A percentile compares a stretch with the other conserved stretches of the same genome.
Conservation (phyloP, 2,797 vertebrate genomes). For the Ptychobarbus kaznakovi region DNA sequence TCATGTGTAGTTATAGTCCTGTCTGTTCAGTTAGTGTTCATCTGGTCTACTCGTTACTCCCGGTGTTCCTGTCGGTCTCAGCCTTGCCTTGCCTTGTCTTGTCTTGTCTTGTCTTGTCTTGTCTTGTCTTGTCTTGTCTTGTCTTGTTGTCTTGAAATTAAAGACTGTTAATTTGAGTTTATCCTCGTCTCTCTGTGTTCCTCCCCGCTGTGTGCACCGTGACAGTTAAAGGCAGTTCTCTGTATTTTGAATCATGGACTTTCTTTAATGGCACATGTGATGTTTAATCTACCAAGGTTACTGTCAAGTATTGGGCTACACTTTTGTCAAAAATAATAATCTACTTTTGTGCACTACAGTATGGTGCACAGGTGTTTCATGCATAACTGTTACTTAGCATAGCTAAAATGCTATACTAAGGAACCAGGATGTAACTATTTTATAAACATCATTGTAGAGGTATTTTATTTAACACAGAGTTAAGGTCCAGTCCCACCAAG, state of each 20-base stretch:
- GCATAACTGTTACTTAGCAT: neutral
- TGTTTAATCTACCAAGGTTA: neutral
- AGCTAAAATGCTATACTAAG: neutral
- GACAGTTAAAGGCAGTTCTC: neutral
- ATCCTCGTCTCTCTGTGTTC: no score
- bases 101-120: no score
- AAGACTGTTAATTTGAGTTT: no score
- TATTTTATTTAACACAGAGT: neutral
- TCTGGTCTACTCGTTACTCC: no score
- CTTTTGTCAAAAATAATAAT: neutral
- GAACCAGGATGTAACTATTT: neutral
- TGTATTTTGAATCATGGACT: neutral
- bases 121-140: no score
- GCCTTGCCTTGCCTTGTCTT: no score
- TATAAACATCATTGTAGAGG: neutral
- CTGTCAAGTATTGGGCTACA: neutral
- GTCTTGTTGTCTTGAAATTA: no score
- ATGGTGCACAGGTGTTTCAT: neutral
- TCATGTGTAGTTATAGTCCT: no score
- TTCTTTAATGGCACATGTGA: neutral
- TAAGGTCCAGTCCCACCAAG: neutral
- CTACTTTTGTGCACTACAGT: neutral
- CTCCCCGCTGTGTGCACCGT: no score
- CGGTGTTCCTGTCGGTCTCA: no score
- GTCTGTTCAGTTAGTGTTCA: no score